phyloP scores from a whole-genome alignment of 1,140 invertebrate genomes.

The Zaprionus capensis region DNA sequence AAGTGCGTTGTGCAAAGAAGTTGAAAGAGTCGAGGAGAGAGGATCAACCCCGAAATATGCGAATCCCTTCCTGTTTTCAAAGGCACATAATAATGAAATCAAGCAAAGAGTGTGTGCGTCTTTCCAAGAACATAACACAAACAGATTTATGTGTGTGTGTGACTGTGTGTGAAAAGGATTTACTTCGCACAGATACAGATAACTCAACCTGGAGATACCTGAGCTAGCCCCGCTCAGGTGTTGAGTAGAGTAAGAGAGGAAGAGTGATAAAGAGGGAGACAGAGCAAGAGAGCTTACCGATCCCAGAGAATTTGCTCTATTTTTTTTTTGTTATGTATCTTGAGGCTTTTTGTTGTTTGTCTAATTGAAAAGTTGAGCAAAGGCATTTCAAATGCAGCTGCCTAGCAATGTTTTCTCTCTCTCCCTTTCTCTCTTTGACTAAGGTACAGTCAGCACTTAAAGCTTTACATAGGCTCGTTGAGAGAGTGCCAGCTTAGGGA shows the following conservation, averaged over 20 bases:
- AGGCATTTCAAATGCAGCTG: constrained; percentile 76
- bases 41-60: constrained; percentile 51
- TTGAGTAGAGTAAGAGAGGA: not conserved
- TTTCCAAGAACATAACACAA: constrained; percentile 64
- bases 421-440: not conserved
- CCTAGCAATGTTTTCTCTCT: constrained; percentile 34
- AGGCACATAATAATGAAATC: constrained; percentile 28
- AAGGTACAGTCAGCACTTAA: constrained; percentile 60
- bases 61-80: constrained; percentile 56
- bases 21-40: not conserved
- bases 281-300: constrained; percentile 13
- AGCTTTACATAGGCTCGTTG: constrained; percentile 20
- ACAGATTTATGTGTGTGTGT: constrained; percentile 6
- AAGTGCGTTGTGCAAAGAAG: constrained; percentile 41
- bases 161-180: constrained; percentile 75
- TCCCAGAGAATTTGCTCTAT: constrained; percentile 67
- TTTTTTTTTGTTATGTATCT: constrained; percentile 40
- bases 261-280: not conserved
- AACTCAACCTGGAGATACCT: constrained; percentile 69
- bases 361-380: constrained; percentile 70
- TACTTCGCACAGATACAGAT: constrained; percentile 65
- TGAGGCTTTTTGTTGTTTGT: constrained; percentile 36
- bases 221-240: constrained; percentile 48
- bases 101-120: constrained; percentile 35
- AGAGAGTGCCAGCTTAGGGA: not conserved